Evolutionary conservation across 2,797 vertebrate species (phyloP).

Genomic region (Leucoraja ocellata): DNA sequence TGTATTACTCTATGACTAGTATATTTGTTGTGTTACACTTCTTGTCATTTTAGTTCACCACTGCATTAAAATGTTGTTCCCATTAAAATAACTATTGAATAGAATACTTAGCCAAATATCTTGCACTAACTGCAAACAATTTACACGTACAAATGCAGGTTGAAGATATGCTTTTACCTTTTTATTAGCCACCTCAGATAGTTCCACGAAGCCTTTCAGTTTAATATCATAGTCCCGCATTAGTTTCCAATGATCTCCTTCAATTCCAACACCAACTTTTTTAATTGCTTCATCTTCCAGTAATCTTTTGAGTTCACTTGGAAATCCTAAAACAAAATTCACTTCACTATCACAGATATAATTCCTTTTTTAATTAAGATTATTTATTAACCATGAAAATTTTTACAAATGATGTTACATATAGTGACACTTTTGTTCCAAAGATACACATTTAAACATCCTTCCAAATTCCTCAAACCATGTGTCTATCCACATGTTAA

Average conservation of each 20-base stretch:
- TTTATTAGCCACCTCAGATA: conserved; percentile 69
- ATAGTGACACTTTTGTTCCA: neutral
- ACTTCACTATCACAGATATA: neutral
- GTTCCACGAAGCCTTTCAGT: conserved; percentile 67
- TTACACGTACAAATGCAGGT: neutral
- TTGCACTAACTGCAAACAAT: neutral
- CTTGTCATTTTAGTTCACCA: neutral
- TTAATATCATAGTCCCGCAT: conserved; percentile 71
- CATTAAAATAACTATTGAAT: neutral
- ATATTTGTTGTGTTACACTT: neutral
- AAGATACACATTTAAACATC: neutral
- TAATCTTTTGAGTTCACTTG: conserved; percentile 69
- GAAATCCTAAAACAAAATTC: conserved; percentile 64
- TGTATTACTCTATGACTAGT: neutral
- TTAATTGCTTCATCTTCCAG: conserved; percentile 69
- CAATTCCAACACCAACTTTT: conserved; percentile 73
- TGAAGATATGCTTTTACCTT: conserved; percentile 56
- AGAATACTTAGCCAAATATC: neutral
- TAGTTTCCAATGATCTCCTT: conserved; percentile 77
- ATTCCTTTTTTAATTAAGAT: neutral
- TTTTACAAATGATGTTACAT: neutral
- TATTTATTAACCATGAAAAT: neutral
- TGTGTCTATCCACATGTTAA: neutral
- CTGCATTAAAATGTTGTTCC: neutral
- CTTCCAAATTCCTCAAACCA: neutral